Conservation (phyloP, 2,888 invertebrate species). For the Ametastegia equiseti region DNA sequence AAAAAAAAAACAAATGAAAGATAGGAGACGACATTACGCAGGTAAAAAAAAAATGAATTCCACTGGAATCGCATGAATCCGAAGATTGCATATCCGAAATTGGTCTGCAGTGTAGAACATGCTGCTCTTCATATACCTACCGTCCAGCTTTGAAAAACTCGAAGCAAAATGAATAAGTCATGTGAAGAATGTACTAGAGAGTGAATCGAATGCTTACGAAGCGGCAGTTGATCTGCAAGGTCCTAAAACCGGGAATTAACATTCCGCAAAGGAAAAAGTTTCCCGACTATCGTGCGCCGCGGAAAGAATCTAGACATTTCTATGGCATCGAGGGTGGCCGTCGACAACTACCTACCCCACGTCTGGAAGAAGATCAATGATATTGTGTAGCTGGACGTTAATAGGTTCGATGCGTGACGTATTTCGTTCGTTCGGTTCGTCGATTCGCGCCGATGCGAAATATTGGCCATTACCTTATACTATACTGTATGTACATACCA, state of each 20-base stretch:
- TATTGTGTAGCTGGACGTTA: constrained; percentile 33
- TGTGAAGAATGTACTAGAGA: background rate
- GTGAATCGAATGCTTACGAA: background rate
- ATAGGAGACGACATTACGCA: too few species aligned
- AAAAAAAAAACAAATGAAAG: too few species aligned
- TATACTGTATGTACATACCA: too few species aligned
- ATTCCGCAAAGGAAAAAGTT: background rate
- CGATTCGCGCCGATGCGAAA: constrained; percentile 3
- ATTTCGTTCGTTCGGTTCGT: background rate
- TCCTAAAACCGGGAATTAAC: constrained; percentile 9
- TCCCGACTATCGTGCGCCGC: background rate
- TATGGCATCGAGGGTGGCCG: constrained; percentile 12
- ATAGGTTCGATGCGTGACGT: constrained; percentile 36
- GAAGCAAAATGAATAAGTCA: background rate
- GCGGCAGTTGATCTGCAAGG: background rate
- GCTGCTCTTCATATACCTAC: too few species aligned
- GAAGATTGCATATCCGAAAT: too few species aligned
- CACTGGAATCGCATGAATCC: too few species aligned
- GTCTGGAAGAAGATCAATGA: constrained; percentile 29
- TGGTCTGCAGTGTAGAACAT: too few species aligned
- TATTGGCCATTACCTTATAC: constrained; percentile 15
- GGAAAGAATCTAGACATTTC: constrained; percentile 12
- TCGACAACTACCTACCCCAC: background rate
- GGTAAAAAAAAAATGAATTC: too few species aligned
- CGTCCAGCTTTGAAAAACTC: too few species aligned